Base-by-base conservation (phyloP, 2,797 vertebrate genomes). In the Melanotaenia parkinsoni region DNA sequence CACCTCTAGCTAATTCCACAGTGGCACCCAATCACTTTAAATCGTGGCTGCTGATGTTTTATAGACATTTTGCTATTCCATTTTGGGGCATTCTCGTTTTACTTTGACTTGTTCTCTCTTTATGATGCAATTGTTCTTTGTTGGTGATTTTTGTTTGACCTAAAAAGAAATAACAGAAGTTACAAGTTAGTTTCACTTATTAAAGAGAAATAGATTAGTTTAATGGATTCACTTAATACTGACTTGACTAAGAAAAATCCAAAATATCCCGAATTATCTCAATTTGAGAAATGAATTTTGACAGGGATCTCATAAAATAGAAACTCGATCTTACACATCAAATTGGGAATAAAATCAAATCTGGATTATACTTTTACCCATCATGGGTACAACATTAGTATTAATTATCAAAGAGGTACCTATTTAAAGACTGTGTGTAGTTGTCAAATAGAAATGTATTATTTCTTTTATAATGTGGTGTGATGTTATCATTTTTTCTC, bases 21-120 rank as follows among this genome's bases (percentile, higher is more conserved):
- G 75, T 80, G 80, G 92, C 93, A 94, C 92, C 83, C 74, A 79
- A 87, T 93, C 92, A 94, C 94, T 94, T 94, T 94, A 92, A 74
- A 76, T 1, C 5, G 67, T 56, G 70, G 68, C 43, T 81, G 64
- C 78, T 84, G 35, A 71, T 85, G 63, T 77, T 87, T 84, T 79
- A 45, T 82, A 74, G 43, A 67, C 18, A 69, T 64, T 30, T 71
- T 72, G 62, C 57, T 82, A 88, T 93, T 91, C 91, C 89, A 90
- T 43, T 76, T 83, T 78, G 50, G 84, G 88, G 79, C 81, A 89
- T 89, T 92, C 30, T 87, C 1, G 8, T 85, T 65, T 74, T 63
- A 68, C 16, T 43, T 14, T 30, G 35, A 71, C 74, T 38, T 64
- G 38, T 20, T 33, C 53, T 78, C 74, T 66, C 24, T 37, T 67